Base-by-base conservation (phyloP, 2,113 vertebrate species). In the Cinclus mexicanus region DNA sequence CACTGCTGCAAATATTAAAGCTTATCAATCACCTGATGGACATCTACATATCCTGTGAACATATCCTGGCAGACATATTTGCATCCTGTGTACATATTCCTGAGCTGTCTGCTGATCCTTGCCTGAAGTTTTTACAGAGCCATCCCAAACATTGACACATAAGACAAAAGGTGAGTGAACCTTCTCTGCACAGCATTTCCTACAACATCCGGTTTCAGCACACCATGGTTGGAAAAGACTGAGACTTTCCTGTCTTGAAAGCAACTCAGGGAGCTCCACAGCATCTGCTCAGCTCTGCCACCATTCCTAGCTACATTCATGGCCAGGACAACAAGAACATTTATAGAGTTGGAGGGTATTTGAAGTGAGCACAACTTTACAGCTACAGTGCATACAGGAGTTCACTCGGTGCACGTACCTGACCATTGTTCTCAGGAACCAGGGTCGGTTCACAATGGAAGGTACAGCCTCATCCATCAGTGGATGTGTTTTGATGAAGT, bases 351-450 rank as follows among this genome's bases (percentile, higher is more conserved):
- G 97, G 70, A 69, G 61, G 91, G 24, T 63, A 72, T 76, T 88
- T 24, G 78, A 47, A 90, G 57, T 55, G 37, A 67, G 68, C 41
- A 83, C 22, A 50, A 64, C 53, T 44, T 60, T 25, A 20, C 20
- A 86, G 77, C 47, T 28, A 56, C 2, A 12, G 22, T 47, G 55
- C 15, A 7, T 52, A 68, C 21, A 55, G 67, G 65, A 78, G 28
- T 21, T 57, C 63, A 69, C 13, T 16, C 7, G 47, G 56, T 81
- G 78, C 26, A 98, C 98, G 46, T 94, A 99, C 99, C 99, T 99
- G 94, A 99, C 99, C 99, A 99, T 99, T 1, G 99, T 99, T 95
- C 99, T 99, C 89, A 99, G 98, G 96, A 99, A 99, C 99, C 99
- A 99, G 6, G 99, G 99, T 77, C 98, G 98, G 97, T 99, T 99